Conservation (phyloP, 2,113 vertebrate genomes). For the Stegostoma tigrinum region DNA sequence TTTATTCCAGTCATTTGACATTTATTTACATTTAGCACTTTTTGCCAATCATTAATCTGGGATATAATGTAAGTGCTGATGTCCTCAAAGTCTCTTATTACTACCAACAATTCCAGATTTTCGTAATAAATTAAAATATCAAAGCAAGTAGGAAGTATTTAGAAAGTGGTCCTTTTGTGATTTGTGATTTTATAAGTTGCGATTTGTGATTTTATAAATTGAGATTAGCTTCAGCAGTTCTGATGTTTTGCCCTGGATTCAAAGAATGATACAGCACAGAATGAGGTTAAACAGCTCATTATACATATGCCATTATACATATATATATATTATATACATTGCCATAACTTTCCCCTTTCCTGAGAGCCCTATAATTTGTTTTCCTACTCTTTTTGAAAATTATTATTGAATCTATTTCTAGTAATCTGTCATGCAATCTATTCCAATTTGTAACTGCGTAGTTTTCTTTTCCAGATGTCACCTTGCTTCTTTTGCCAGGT, state of each 20-base stretch:
- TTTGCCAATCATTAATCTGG: constrained; percentile 6
- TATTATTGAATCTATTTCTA: too few species aligned
- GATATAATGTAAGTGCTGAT: not conserved
- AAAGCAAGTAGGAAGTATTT: not conserved
- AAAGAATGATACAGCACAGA: not conserved
- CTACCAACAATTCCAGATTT: not conserved
- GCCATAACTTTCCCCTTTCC: not conserved
- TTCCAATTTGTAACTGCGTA: too few species aligned
- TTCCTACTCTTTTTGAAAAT: too few species aligned
- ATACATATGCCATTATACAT: too few species aligned
- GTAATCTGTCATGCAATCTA: too few species aligned
- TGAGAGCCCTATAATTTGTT: too few species aligned
- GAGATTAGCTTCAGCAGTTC: not conserved
- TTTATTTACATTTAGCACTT: not conserved
- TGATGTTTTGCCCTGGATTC: not conserved
- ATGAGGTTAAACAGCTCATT: not conserved
- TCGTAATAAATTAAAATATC: constrained; percentile 2
- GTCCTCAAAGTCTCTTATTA: not conserved
- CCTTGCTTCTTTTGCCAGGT: too few species aligned
- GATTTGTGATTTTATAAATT: not conserved
- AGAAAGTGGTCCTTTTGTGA: not conserved
- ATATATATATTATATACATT: too few species aligned
- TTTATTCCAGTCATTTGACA: not conserved
- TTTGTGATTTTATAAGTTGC: not conserved
- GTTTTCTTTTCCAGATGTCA: too few species aligned